Percentiles rank a stretch among this genome's conserved stretches.
These are phyloP conservation scores for Masticophis lateralis DNA, from an alignment of 2,797 vertebrate species.

Conservation along the genomic window DNA sequence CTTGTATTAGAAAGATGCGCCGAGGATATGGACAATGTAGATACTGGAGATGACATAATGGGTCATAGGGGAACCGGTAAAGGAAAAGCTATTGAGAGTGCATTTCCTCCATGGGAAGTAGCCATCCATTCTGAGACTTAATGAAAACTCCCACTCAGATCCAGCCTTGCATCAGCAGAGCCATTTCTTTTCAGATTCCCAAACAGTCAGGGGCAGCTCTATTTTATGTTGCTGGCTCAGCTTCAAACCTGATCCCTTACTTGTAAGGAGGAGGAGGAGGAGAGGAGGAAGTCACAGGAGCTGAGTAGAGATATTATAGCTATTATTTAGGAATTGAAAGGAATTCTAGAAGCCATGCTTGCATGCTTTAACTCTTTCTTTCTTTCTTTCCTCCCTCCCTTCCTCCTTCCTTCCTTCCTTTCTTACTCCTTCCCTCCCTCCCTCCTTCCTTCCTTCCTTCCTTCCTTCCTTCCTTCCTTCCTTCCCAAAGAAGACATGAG, in stretches of 20 bases:
- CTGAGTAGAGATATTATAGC: not conserved
- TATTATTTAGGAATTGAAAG: not conserved
- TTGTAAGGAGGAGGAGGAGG: no score
- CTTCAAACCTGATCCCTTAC: not conserved
- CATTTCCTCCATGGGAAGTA: not conserved
- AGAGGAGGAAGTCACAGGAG: not conserved
- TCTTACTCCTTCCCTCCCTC: no score
- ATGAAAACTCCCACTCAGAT: slow-evolving; percentile 27
- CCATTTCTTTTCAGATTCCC: not conserved
- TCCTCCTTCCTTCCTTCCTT: accelerated
- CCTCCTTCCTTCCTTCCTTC: no score
- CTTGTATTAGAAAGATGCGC: not conserved
- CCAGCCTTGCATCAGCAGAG: not conserved
- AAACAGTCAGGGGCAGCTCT: not conserved
- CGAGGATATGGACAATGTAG: not conserved
- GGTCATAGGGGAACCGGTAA: slow-evolving; percentile 14
- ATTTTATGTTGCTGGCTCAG: not conserved
- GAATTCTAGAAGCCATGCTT: not conserved
- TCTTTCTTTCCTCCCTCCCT: not conserved
- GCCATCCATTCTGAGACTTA: slow-evolving; percentile 12
- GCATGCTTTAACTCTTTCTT: not conserved
- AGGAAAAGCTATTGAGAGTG: slow-evolving; percentile 9
- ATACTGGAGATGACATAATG: slow-evolving; percentile 12
- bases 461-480: not conserved
- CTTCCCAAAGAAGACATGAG: not conserved